These are phyloP conservation scores for Pogonophryne albipinna DNA, from an alignment of 2,797 vertebrate genomes.

Conservation along the genomic window DNA sequence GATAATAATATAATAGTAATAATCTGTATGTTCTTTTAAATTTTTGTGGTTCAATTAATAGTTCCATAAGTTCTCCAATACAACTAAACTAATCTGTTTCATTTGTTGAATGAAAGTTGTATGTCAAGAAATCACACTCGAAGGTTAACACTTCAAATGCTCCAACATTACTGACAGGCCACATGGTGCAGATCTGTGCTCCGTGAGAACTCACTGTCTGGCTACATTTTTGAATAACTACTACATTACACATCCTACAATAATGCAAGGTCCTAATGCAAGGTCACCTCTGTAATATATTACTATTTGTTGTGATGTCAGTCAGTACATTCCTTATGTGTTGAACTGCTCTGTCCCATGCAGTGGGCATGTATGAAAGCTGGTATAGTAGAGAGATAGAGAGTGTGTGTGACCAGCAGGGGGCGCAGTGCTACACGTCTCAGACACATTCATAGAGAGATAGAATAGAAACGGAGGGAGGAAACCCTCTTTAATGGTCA, in stretches of 20 bases:
- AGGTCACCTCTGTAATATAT: background rate
- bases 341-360: background rate
- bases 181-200: background rate
- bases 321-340: background rate
- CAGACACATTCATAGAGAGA: too few relatives aligned
- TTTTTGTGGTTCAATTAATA: too few relatives aligned
- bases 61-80: background rate
- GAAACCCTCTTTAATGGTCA: too few relatives aligned
- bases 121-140: too few relatives aligned
- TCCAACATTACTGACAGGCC: too few relatives aligned
- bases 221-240: background rate
- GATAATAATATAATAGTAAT: too few relatives aligned
- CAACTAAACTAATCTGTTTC: background rate
- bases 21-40: background rate
- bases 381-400: background rate
- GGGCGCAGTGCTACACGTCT: conserved; percentile 83
- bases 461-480: too few relatives aligned
- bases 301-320: background rate
- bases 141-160: background rate
- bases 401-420: conserved; percentile 79
- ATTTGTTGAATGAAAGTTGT: background rate
- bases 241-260: background rate
- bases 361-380: background rate
- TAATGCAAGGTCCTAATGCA: too few relatives aligned
- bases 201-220: too few relatives aligned